Base-by-base conservation (phyloP, 2,888 invertebrate species). In the Apotomis turbidana region DNA sequence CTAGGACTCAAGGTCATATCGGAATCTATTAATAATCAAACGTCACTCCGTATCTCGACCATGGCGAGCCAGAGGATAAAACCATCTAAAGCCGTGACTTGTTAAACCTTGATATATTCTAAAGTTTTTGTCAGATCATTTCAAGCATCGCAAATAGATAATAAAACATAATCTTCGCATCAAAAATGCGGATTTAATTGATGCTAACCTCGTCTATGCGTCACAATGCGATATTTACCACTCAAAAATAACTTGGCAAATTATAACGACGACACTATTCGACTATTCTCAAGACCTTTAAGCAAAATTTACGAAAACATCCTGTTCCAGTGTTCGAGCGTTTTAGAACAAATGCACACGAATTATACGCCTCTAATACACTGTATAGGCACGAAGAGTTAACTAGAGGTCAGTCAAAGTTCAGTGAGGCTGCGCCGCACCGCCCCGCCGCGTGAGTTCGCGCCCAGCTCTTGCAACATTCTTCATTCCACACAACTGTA, bases 341-440 rank as follows among this genome's bases (percentile, higher is more conserved):
- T 55, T 66, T 66, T 55, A 57, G 46, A 66, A 66, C 58, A 59
- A 72, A 72, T 63, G 58, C 54, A 15, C 46, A 27, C 59, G 54
- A 68, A 68, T 72, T 63, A 63, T 36, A 52, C 49, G 52, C 46
- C 44, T 66, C 57, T 70, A 72, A 63, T 63, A 68, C 63, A 58
- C 62, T 71, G 49, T 51, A 62, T 58, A 68, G 62, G 58, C 64
- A 68, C 54, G 57, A 54, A 73, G 62, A 75, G 74, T 75, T 80
- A 82, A 81, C 76, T 75, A 79, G 82, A 83, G 87, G 86, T 87
- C 87, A 86, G 76, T 55, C 78, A 87, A 87, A 88, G 87, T 86
- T 87, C 86, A 87, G 79, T 80, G 79, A 79, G 80, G 74, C 81
- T 79, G 79, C 76, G 77, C 76, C 74, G 71, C 83, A 77, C 75